Percentiles rank a stretch among this genome's conserved stretches.
phyloP scores from a whole-genome alignment of 2,888 invertebrate species.

The Apamea anceps region DNA sequence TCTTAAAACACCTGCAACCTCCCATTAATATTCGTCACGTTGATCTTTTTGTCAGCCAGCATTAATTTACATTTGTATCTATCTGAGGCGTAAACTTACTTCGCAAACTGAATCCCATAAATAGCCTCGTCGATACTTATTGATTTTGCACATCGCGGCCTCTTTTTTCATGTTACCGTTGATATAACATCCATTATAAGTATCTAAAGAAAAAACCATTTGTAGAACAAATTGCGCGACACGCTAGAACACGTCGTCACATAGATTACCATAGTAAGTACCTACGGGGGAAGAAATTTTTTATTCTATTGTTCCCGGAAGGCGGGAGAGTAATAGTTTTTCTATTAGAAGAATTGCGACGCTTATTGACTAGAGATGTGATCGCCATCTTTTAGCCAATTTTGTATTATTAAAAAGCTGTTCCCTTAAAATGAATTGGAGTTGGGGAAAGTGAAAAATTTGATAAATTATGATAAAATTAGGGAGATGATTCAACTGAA shows the following conservation, averaged over 20 bases:
- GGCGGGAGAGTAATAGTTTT: slow-evolving; percentile 77
- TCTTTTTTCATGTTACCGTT: slow-evolving; percentile 11
- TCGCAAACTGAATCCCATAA: slow-evolving; percentile 10
- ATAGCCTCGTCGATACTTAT: slow-evolving; percentile 35
- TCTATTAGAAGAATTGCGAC: slow-evolving; percentile 76
- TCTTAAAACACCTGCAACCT: slow-evolving; percentile 5
- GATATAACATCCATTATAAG: slow-evolving; percentile 39
- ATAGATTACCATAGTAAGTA: slow-evolving; percentile 75
- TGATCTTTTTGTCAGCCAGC: slow-evolving; percentile 11
- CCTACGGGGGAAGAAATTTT: slow-evolving; percentile 58
- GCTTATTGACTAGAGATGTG: slow-evolving; percentile 72
- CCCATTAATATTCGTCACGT: slow-evolving; percentile 33
- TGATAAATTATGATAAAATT: slow-evolving; percentile 46
- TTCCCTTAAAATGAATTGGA: slow-evolving; percentile 45
- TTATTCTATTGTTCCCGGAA: slow-evolving; percentile 73
- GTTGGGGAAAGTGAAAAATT: slow-evolving; percentile 46
- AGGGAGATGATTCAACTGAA: slow-evolving; percentile 15
- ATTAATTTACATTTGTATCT: slow-evolving; percentile 34
- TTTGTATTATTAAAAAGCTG: slow-evolving; percentile 54
- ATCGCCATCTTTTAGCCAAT: slow-evolving; percentile 53
- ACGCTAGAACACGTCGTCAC: slow-evolving; percentile 71
- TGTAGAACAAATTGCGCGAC: slow-evolving; percentile 76
- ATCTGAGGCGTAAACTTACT: slow-evolving; percentile 24
- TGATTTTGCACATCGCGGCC: slow-evolving; percentile 25
- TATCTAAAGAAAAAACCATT: slow-evolving; percentile 66